Conservation (phyloP, 2,888 invertebrate species). For the Scaptodrosophila latifasciaeformis region DNA sequence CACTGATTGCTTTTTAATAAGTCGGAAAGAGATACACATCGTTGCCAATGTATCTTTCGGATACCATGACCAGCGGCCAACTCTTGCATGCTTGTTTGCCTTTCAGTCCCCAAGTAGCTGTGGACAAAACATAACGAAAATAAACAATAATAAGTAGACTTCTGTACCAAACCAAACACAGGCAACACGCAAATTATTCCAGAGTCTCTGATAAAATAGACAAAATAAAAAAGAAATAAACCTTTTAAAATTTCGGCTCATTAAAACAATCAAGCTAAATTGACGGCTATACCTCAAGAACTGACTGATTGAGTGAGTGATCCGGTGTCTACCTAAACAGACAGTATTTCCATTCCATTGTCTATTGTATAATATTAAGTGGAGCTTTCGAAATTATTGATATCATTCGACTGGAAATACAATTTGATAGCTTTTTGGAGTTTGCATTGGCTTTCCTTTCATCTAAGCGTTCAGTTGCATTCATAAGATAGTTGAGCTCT, state of each 20-base stretch:
- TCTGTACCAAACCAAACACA: neutral
- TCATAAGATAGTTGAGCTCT: constrained; percentile 44
- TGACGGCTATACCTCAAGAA: too few relatives aligned
- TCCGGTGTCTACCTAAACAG: too few relatives aligned
- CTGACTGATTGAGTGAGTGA: too few relatives aligned
- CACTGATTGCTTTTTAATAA: constrained; percentile 64
- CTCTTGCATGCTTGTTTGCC: constrained; percentile 49
- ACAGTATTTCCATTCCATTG: too few relatives aligned
- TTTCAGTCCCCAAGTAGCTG: constrained; percentile 41
- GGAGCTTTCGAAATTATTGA: too few relatives aligned
- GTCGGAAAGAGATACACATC: constrained; percentile 17
- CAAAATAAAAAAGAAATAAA: neutral
- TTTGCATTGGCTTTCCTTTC: neutral
- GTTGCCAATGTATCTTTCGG: constrained; percentile 37
- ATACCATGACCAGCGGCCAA: constrained; percentile 24
- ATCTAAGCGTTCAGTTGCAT: too few relatives aligned
- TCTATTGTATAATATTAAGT: too few relatives aligned
- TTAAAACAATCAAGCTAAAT: too few relatives aligned
- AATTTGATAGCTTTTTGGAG: too few relatives aligned
- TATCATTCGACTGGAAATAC: too few relatives aligned
- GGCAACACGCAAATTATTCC: neutral
- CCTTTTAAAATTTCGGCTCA: too few relatives aligned
- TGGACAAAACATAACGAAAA: constrained; percentile 11
- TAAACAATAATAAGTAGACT: constrained; percentile 39
- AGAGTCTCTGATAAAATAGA: neutral